Base-by-base conservation (phyloP, 2,888 invertebrate genomes). In the Ecliptopera silaceata region DNA sequence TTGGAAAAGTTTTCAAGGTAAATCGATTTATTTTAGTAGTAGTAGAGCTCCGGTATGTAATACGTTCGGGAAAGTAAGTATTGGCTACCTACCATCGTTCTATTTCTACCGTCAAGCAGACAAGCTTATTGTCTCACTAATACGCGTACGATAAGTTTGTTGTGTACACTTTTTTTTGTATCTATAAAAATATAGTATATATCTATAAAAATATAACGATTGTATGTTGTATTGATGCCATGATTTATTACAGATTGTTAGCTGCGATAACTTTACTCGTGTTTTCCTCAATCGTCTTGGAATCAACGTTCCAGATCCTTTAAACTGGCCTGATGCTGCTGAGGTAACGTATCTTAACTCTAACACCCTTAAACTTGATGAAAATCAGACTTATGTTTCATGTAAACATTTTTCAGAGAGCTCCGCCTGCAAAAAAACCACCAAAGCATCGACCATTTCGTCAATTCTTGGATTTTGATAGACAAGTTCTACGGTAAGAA, bases 221-320 rank as follows among this genome's bases (percentile, higher is more conserved):
- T n/a, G n/a, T n/a, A n/a, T n/a, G n/a, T n/a, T n/a, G n/a, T n/a
- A n/a, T n/a, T n/a, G n/a, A n/a, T n/a, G n/a, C n/a, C n/a, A n/a
- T n/a, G n/a, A n/a, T n/a, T n/a, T 46, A 58, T 63, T 94, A 75
- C 94, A 96, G 90, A 95, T 98, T 47, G 94, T 95, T 0, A 94
- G 95, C 68, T 98, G 98, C 77, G 98, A 98, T 78, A 93, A 94
- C 65, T 98, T 97, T 76, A 98, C 98, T 0, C 91, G 96, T 64
- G 94, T 94, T 49, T 98, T 97, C 81, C 85, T 98, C 4, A 95
- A 96, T 76, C 94, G 96, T 42, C 93, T 96, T 50, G 98, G 98
- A 2, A 96, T 98, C 46, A 90, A 95, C 31, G 96, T 98, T 3
- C 95, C 96, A 0, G 95, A 96, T 83, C 94, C 89, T 1, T 75